Evolutionary conservation across 2,888 invertebrate genomes (phyloP).

Genomic region (Lysandra coridon): DNA sequence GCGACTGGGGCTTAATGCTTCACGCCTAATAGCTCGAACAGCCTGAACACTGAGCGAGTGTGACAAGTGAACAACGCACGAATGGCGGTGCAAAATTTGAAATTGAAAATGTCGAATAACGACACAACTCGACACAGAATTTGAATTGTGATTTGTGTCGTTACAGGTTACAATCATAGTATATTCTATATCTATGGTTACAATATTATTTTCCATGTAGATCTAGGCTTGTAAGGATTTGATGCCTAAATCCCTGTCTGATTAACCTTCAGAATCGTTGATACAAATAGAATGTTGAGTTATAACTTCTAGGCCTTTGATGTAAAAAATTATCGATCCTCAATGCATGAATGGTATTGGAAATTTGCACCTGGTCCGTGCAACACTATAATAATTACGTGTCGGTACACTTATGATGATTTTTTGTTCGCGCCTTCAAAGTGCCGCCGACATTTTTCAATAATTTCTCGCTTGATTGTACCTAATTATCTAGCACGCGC

Average conservation of each 20-base stretch:
- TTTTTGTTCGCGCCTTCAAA: constrained; percentile 14
- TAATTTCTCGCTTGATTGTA: constrained; percentile 38
- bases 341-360: background rate
- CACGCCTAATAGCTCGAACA: constrained; percentile 26
- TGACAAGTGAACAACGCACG: background rate
- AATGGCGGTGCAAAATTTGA: background rate
- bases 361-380: constrained; percentile 4
- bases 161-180: background rate
- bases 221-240: no score
- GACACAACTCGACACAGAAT: no score
- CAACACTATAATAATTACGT: background rate
- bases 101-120: background rate
- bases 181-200: no score
- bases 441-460: constrained; percentile 25
- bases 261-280: background rate
- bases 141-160: background rate
- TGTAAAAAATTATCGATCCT: constrained; percentile 3
- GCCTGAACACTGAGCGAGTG: background rate
- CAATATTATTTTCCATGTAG: no score
- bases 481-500: constrained; percentile 42
- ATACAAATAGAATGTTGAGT: background rate
- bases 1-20: constrained; percentile 39
- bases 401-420: constrained; percentile 17
- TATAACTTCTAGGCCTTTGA: background rate
- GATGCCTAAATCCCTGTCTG: background rate